Percentiles rank a stretch among this genome's conserved stretches.
These are phyloP conservation scores for Cephus cinctus DNA, from an alignment of 1,140 invertebrate genomes.

Conservation along the genomic window DNA sequence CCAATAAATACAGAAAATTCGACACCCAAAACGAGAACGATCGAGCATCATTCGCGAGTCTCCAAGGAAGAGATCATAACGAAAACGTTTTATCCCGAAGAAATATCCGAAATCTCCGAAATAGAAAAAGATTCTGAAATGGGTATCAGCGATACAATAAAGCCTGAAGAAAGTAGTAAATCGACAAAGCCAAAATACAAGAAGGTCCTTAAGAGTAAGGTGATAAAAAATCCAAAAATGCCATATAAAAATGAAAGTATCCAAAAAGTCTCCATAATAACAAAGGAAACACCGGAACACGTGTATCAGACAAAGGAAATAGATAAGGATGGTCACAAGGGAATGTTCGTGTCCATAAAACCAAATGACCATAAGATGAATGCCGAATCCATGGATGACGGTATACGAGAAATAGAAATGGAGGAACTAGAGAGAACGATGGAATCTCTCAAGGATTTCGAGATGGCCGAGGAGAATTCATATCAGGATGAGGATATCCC, in stretches of 20 bases:
- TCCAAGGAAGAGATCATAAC: slow-evolving; percentile 36
- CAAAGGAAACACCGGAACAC: slow-evolving; percentile 32
- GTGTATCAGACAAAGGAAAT: slow-evolving; percentile 27
- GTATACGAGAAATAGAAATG: background rate
- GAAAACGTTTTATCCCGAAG: slow-evolving; percentile 28
- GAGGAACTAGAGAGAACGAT: slow-evolving; percentile 20
- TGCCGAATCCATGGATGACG: background rate
- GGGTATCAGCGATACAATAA: background rate
- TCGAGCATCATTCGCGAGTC: slow-evolving; percentile 30
- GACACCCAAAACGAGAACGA: slow-evolving; percentile 21
- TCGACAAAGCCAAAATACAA: background rate
- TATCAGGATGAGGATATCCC: background rate
- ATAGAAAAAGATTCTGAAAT: background rate
- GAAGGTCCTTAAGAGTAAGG: background rate
- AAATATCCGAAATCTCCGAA: background rate
- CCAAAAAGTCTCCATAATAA: slow-evolving; percentile 26
- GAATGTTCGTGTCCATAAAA: slow-evolving; percentile 16
- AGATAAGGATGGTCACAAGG: slow-evolving; percentile 24
- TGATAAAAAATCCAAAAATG: background rate
- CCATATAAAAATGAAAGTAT: slow-evolving; percentile 13
- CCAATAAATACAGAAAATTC: background rate
- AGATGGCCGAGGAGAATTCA: slow-evolving; percentile 1
- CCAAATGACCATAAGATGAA: slow-evolving; percentile 15
- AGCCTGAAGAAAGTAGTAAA: background rate
- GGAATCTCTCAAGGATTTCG: slow-evolving; percentile 14